phyloP scores from a whole-genome alignment of 1,140 invertebrate species.

The Ips nitidus region DNA sequence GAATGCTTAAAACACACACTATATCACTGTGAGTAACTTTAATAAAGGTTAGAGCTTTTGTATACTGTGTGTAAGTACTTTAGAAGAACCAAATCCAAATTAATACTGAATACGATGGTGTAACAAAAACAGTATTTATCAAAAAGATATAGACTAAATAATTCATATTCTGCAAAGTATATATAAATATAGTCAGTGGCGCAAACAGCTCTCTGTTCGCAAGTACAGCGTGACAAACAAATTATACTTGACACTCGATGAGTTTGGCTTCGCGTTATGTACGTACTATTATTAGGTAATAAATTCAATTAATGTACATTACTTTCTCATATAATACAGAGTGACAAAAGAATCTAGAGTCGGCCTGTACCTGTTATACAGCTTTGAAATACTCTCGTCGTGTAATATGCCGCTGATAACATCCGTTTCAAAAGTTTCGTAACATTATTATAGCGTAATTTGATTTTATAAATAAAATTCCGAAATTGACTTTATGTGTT shows the following conservation, averaged over 20 bases:
- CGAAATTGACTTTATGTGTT: conserved; percentile 1
- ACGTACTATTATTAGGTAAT: too few relatives aligned
- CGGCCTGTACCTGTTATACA: conserved; percentile 13
- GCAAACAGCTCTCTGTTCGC: background rate
- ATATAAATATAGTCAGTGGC: conserved; percentile 20
- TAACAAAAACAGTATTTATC: too few relatives aligned
- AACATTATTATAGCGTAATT: conserved; percentile 16
- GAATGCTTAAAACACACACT: too few relatives aligned
- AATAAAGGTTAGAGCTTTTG: too few relatives aligned
- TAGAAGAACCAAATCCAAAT: too few relatives aligned
- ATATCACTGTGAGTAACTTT: too few relatives aligned
- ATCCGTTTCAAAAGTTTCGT: conserved; percentile 21
- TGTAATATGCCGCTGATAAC: conserved; percentile 24
- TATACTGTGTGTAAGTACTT: too few relatives aligned
- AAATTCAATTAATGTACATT: too few relatives aligned
- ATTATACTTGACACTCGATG: background rate
- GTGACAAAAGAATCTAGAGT: background rate
- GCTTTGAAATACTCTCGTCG: conserved; percentile 26
- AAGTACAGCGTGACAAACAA: conserved; percentile 11
- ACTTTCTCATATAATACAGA: too few relatives aligned
- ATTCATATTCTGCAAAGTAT: conserved; percentile 21
- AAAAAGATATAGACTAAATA: conserved; percentile 1
- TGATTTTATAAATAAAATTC: conserved; percentile 21
- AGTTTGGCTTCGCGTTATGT: too few relatives aligned
- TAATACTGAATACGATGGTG: too few relatives aligned